A percentile compares a stretch with the other conserved stretches of the same genome.
Conservation (phyloP, 2,797 vertebrate genomes). For the Xiphorhynchus erythropygius region DNA sequence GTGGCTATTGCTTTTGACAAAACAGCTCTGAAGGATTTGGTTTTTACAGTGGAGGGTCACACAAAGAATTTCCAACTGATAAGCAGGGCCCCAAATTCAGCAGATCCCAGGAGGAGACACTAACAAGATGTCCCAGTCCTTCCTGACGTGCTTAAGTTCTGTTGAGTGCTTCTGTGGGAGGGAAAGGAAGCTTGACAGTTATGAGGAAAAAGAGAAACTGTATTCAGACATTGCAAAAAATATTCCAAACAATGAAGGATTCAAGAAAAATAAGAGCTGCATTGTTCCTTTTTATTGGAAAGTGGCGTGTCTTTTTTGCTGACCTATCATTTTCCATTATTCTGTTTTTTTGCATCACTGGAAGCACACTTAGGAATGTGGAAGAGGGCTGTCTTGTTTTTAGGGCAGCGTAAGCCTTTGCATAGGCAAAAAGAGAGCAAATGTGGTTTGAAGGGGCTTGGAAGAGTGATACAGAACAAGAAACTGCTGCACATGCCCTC, state of each 20-base stretch:
- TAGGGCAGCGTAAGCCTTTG: not conserved
- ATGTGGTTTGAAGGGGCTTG: not conserved
- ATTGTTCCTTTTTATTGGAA: slow-evolving; percentile 14
- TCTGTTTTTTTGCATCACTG: not conserved
- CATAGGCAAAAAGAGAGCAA: not conserved
- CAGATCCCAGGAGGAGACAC: not conserved
- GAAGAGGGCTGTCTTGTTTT: not conserved
- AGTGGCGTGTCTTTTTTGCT: not conserved
- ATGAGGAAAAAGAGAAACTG: not conserved
- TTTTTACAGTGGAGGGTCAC: not conserved
- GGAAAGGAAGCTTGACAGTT: not conserved
- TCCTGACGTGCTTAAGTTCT: not conserved
- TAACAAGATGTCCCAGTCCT: not conserved
- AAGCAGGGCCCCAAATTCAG: not conserved
- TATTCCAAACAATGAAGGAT: not conserved
- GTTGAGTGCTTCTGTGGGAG: not conserved
- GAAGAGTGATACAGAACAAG: not conserved
- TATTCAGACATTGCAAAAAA: not conserved
- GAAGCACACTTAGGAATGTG: not conserved
- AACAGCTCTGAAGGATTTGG: not conserved
- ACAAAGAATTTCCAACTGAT: not conserved
- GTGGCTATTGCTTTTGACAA: not conserved
- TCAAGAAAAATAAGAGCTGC: slow-evolving; percentile 9
- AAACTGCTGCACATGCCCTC: not conserved
- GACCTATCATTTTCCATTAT: not conserved